These are phyloP conservation scores for Cryptus armator DNA, from an alignment of 2,888 invertebrate species.

Conservation along the genomic window DNA sequence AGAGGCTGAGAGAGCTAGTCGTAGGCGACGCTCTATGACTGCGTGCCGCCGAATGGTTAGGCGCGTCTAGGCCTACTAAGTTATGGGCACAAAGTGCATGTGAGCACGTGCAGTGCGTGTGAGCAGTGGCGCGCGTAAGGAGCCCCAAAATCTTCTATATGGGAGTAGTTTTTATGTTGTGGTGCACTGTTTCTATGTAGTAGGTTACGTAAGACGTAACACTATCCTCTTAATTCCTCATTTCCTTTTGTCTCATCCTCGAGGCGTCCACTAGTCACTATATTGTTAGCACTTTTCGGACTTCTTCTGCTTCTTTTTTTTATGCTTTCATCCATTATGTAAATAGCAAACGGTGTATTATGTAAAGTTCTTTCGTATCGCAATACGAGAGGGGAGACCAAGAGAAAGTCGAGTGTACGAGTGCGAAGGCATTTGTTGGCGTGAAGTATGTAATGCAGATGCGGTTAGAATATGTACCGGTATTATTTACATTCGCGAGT, in stretches of 20 bases:
- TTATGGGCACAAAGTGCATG: no score
- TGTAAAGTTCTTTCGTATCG: slow-evolving; percentile 68
- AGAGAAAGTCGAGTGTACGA: slow-evolving; percentile 23
- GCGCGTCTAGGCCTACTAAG: no score
- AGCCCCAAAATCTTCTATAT: no score
- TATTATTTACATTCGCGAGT: slow-evolving; percentile 19
- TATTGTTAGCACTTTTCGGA: slow-evolving; percentile 70
- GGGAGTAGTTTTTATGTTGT: no score
- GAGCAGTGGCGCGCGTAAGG: no score
- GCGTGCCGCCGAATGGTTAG: no score
- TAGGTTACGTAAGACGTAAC: no score
- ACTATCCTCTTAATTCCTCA: slow-evolving; percentile 29
- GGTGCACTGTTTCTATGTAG: no score
- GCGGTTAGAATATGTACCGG: slow-evolving; percentile 31
- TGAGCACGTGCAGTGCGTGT: no score
- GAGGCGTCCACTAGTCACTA: slow-evolving; percentile 60
- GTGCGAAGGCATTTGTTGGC: slow-evolving; percentile 23
- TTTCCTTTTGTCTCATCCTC: slow-evolving; percentile 21
- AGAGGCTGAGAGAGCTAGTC: no score
- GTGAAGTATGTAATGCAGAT: slow-evolving; percentile 63
- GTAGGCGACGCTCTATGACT: no score
- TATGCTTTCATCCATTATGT: slow-evolving; percentile 62
- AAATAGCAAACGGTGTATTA: slow-evolving; percentile 69
- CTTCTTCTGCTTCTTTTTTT: slow-evolving; percentile 51
- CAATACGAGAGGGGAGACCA: slow-evolving; percentile 53